A percentile compares a stretch with the other conserved stretches of the same genome.
These are phyloP conservation scores for Neomicropteryx cornuta DNA, from an alignment of 1,140 invertebrate genomes.

Conservation along the genomic window DNA sequence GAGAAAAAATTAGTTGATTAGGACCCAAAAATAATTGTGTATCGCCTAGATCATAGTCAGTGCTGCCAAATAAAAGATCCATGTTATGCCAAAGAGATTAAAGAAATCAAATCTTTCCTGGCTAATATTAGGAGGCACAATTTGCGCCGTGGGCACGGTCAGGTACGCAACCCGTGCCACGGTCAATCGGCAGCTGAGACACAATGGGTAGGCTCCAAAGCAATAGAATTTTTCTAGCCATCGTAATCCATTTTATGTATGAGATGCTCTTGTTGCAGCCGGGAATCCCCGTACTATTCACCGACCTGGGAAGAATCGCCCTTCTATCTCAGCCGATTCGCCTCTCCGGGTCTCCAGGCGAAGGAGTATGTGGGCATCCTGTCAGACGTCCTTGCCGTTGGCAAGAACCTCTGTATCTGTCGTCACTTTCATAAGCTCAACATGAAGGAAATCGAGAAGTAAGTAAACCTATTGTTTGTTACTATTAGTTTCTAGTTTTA, in stretches of 20 bases:
- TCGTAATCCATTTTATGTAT: slow-evolving; percentile 32
- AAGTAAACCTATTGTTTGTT: slow-evolving; percentile 17
- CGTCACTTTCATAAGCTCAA: slow-evolving; percentile 82
- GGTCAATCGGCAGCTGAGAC: too few species aligned
- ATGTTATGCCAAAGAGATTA: too few species aligned
- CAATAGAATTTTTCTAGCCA: too few species aligned
- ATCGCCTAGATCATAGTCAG: too few species aligned
- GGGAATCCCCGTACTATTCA: slow-evolving; percentile 27
- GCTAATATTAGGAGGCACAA: too few species aligned
- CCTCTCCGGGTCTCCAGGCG: slow-evolving; percentile 23
- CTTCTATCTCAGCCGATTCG: slow-evolving; percentile 31
- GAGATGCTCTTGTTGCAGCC: slow-evolving; percentile 25
- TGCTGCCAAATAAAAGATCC: too few species aligned
- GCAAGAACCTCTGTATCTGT: slow-evolving; percentile 91
- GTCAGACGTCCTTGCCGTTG: slow-evolving; percentile 75
- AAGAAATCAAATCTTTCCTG: too few species aligned
- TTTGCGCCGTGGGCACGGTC: too few species aligned
- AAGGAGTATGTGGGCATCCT: slow-evolving; percentile 86
- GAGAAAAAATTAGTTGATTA: too few species aligned
- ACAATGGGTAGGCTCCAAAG: too few species aligned
- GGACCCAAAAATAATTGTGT: too few species aligned
- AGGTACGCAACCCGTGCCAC: too few species aligned
- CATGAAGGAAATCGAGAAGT: slow-evolving; percentile 58
- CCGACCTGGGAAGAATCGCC: slow-evolving; percentile 23
- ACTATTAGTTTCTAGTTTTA: background rate